Evolutionary conservation across 2,113 vertebrate species (phyloP), one percentile per base, ranked within the genome.

Genomic region (Limanda limanda): DNA sequence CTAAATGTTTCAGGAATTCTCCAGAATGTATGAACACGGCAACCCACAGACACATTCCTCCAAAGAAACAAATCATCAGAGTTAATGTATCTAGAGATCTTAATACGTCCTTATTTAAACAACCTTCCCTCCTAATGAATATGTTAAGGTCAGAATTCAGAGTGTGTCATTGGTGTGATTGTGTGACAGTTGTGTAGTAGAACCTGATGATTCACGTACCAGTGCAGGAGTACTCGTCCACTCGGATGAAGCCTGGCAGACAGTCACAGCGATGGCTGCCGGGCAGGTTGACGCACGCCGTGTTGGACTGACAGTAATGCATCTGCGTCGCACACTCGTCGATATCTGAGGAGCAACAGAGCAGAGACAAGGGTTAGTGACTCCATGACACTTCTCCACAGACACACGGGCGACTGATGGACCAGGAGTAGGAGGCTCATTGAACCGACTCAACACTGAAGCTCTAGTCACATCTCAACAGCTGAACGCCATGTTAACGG

Each of bases 141-240:
- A 8, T 31, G 31, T 31, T 7, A 6, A 31, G 1, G 31, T 31
- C 5, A 31, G 31, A 31, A 31, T 7, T 31, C 31, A 31, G 31
- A 31, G 31, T 31, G 31, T 31, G 31, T 31, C 31, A 1, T 31
- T 31, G n/a, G 51, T 52, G 51, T 52, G 51, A n/a, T 20, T 52
- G 51, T 61, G 58, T 20, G 27, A 31, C 21, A 45, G 74, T 31
- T 6, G 6, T 31, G 31, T 31, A 7, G 6, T 31, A 31, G 6
- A 31, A 7, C 31, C 31, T 31, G 31, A 31, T 31, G 31, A 31
- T 31, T 31, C 31, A 78, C 94, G 75, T 92, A 99, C 98, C 97
- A 55, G 97, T 97, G 79, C 98, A 99, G 76, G 98, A 99, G 92
- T 96, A 99, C 76, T 98, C 96, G 52, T 99, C 97, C 74, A 99